Evolutionary conservation across 2,113 vertebrate genomes (phyloP), one percentile per base, ranked within the genome.

Genomic region (Peucedramus taeniatus): DNA sequence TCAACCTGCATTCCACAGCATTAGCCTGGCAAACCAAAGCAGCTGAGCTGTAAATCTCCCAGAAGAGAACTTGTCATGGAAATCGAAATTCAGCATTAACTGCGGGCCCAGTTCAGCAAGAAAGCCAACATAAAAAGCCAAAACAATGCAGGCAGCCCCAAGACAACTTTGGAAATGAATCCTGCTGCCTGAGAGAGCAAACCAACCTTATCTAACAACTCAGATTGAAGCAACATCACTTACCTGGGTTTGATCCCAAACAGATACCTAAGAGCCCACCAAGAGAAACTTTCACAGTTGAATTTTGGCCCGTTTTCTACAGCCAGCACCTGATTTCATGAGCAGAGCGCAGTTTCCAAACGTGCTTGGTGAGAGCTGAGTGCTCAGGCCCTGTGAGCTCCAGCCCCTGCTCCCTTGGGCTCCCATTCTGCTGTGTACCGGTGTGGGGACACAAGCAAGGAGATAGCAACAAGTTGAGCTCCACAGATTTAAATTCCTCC

Each of bases 21-120:
- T 96, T 80, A 97, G 91, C 86, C 94, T 97, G 86, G 97, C 95
- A 96, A 96, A 96, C 14, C 66, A 83, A 96, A 96, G 95, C 93
- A 93, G 98, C 97, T 97, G 97, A 98, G 88, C 97, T 96, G 98
- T 98, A 98, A 98, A 98, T 96, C 96, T 97, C 93, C 94, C 44
- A 72, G 61, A 71, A 89, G 94, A 96, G 87, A 86, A 78, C 97
- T 97, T 98, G 97, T 97, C 95, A 94, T 30, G 90, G 97, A 91
- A 96, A 96, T 71, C 9, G 7, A 94, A 95, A 70, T 83, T 89
- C 92, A 76, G 94, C 90, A 64, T 42, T 91, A 90, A 71, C 83
- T 23, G 42, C 0, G 0, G 83, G 87, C 51, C 51, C 86, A 42
- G 74, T 26, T 39, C 90, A 80, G 94, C 40, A 45, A 35, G 54